These are phyloP conservation scores for Trichechus manatus DNA, from an alignment of 2,113 vertebrate genomes.

Conservation along the genomic window DNA sequence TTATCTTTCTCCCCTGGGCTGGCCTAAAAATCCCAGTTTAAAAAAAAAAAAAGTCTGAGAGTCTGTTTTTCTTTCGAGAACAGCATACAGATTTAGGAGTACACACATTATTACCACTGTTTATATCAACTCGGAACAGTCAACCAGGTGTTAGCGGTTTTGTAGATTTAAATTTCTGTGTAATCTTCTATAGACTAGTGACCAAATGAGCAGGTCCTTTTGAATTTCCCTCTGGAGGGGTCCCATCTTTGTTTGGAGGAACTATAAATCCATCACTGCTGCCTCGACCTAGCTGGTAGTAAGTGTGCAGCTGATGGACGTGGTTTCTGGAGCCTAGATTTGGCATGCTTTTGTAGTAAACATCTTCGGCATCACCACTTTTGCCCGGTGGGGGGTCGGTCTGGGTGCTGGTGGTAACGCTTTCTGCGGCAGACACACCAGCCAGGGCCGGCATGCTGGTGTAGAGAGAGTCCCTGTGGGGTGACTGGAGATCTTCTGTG, in stretches of 20 bases:
- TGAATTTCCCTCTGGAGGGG: conserved; percentile 90
- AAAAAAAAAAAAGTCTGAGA: conserved; percentile 85
- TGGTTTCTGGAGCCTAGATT: conserved; percentile 97
- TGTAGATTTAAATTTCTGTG: conserved; percentile 77
- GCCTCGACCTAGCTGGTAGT: conserved; percentile 97
- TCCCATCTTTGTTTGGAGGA: conserved; percentile 94
- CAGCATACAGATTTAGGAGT: conserved; percentile 89
- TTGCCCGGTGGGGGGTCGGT: conserved; percentile 92
- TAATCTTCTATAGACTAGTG: conserved; percentile 96
- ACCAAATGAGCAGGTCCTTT: conserved; percentile 96
- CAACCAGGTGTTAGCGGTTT: conserved; percentile 80
- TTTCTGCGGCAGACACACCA: conserved; percentile 89
- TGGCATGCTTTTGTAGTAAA: conserved; percentile 99
- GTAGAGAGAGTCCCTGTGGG: conserved; percentile 96
- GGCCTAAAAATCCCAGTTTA: conserved; percentile 90
- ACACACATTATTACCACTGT: conserved; percentile 93
- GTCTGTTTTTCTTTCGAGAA: conserved; percentile 83
- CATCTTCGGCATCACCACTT: conserved; percentile 93
- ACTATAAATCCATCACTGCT: conserved; percentile 98
- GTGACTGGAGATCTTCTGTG: conserved; percentile 93
- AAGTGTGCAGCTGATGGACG: conserved; percentile 96
- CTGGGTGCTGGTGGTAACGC: conserved; percentile 90
- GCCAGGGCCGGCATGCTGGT: conserved; percentile 96
- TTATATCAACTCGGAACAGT: conserved; percentile 90
- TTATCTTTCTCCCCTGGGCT: conserved; percentile 84